Evolutionary conservation across 1,140 invertebrate species (phyloP), one percentile per base, ranked within the genome.

Genomic region (Dryas iulia): DNA sequence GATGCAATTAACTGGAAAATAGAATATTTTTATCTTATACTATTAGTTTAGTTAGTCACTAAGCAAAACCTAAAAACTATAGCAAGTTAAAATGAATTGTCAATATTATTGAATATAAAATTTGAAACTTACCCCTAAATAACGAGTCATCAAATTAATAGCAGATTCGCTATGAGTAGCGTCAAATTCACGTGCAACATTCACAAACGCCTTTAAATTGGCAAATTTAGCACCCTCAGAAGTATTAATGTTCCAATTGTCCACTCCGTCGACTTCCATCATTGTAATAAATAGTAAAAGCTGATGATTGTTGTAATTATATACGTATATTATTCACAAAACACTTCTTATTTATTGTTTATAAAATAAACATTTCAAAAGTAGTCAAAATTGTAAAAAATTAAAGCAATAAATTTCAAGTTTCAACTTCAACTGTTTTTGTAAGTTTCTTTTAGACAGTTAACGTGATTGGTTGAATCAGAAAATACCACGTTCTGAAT

Each of bases 191-290:
- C 91, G 79, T 25, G 91, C 87, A 57, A 84, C 81, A 75, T 73
- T 87, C 39, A 91, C 88, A 79, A 92, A 92, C 56, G 85, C 84
- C 68, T 91, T 92, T 75, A 92, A 82, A 78, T 89, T 83, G 33
- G 73, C 59, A 76, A 89, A 91, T 66, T 91, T 92, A 54, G 84
- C 76, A 71, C 73, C 78, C 31, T 92, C 91, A 1, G 74, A 56
- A 52, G 76, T 26, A 68, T 85, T 89, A 59, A 18, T 76, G 56
- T 73, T 85, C 72, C 78, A 80, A 72, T 53, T 81, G 61, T 91
- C 87, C 8, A 65, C 69, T 14, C 81, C 76, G 57, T 91, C 89
- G 3, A 91, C 84, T 81, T 91, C 89, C 89, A 91, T 90, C 56
- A 56, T 68, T 24, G 57, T 64, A 23, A 12, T 52, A 33, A 11